Percentiles rank a stretch among this genome's conserved stretches.
Conservation (phyloP, 2,113 vertebrate genomes). For the Psammodynastes pulverulentus region DNA sequence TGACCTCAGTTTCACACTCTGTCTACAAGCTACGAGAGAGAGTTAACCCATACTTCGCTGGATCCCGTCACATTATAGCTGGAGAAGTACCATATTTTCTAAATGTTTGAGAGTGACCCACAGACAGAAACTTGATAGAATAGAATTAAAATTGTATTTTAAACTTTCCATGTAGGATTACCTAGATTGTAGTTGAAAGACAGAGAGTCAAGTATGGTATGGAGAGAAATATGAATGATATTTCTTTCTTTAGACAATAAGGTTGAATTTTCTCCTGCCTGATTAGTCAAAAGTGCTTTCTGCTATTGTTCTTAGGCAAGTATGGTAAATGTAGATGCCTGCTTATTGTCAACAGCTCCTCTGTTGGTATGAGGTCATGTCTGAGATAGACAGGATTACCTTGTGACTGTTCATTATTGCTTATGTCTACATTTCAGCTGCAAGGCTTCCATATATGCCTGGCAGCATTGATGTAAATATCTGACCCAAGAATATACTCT, state of each 20-base stretch:
- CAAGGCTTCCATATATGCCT: constrained; percentile 58
- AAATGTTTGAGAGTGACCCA: not conserved
- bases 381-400: constrained; percentile 42
- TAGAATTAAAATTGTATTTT: not conserved
- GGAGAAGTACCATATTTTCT: not conserved
- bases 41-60: no score
- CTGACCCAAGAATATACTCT: constrained; percentile 59
- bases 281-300: constrained; percentile 38
- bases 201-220: not conserved
- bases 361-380: not conserved
- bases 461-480: constrained; percentile 52
- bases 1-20: no score
- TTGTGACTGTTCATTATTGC: constrained; percentile 59
- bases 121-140: not conserved
- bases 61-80: no score
- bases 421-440: constrained; percentile 55
- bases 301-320: constrained; percentile 35
- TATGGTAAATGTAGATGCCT: constrained; percentile 37
- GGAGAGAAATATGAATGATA: not conserved
- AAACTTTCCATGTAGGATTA: not conserved
- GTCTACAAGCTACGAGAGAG: no score
- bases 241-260: constrained; percentile 1
- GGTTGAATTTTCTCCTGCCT: constrained; percentile 27
- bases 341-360: not conserved
- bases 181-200: not conserved